phyloP scores from a whole-genome alignment of 2,888 invertebrate species.

The Masnerella sp. region DNA sequence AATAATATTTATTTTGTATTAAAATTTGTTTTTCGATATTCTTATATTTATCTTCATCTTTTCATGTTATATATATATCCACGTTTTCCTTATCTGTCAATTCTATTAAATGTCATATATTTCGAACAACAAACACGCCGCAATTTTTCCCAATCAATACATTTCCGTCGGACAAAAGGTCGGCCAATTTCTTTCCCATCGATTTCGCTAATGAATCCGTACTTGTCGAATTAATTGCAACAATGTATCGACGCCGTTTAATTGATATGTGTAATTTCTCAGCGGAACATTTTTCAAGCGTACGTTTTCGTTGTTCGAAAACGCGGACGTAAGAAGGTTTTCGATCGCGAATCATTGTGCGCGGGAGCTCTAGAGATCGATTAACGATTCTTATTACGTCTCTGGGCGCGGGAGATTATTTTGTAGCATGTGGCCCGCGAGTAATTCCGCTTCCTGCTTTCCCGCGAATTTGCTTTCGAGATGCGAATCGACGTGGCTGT shows the following conservation, averaged over 20 bases:
- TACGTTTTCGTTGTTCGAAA: conserved; percentile 10
- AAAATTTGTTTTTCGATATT: too few relatives aligned
- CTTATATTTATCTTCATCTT: too few relatives aligned
- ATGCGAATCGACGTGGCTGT: conserved; percentile 43
- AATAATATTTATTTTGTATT: too few relatives aligned
- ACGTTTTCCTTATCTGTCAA: too few relatives aligned
- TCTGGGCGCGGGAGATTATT: conserved; percentile 38
- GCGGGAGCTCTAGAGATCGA: conserved; percentile 26
- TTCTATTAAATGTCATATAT: conserved; percentile 1
- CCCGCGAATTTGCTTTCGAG: conserved; percentile 50
- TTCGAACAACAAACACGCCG: background rate
- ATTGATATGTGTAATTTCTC: conserved; percentile 40
- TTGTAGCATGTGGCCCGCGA: conserved; percentile 23
- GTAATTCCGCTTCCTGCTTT: conserved; percentile 44
- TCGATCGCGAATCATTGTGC: conserved; percentile 25
- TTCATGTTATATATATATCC: too few relatives aligned
- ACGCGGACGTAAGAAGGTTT: conserved; percentile 1
- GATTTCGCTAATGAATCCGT: conserved; percentile 46
- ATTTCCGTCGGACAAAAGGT: conserved; percentile 12
- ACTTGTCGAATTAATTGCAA: conserved; percentile 44
- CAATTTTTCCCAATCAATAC: background rate
- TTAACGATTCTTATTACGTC: conserved; percentile 39
- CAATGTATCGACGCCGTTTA: conserved; percentile 28
- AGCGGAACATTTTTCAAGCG: conserved; percentile 17
- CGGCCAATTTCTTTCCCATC: conserved; percentile 34